phyloP scores from a whole-genome alignment of 2,888 invertebrate genomes.

The Carterocephalus palaemon region DNA sequence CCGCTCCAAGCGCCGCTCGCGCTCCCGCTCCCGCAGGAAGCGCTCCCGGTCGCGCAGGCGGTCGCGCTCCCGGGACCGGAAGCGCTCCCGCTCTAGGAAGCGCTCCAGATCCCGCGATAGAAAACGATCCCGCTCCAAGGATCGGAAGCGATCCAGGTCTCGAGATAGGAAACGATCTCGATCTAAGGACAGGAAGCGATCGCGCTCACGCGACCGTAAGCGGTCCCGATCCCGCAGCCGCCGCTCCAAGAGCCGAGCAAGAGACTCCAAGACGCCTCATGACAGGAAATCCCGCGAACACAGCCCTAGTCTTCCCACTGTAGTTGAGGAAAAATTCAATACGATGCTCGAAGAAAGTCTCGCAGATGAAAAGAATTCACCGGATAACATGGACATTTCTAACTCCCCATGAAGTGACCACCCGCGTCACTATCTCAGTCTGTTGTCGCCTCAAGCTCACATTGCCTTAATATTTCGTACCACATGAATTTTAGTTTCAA shows the following conservation, averaged over 20 bases:
- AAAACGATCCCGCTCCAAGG: slow-evolving; percentile 77
- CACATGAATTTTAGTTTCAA: slow-evolving; percentile 18
- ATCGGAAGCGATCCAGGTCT: slow-evolving; percentile 68
- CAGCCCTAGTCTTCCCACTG: slow-evolving; percentile 50
- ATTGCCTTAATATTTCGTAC: slow-evolving; percentile 23
- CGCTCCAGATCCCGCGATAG: slow-evolving; percentile 78
- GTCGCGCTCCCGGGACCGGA: slow-evolving; percentile 65
- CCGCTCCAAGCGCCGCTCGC: slow-evolving; percentile 80
- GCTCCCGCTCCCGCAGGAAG: slow-evolving; percentile 74
- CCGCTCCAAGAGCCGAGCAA: slow-evolving; percentile 64
- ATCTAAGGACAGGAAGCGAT: slow-evolving; percentile 66
- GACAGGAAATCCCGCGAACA: slow-evolving; percentile 61
- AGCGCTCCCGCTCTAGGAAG: slow-evolving; percentile 69
- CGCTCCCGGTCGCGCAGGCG: slow-evolving; percentile 68
- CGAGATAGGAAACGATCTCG: slow-evolving; percentile 70
- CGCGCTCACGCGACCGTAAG: slow-evolving; percentile 67
- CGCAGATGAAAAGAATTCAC: slow-evolving; percentile 78
- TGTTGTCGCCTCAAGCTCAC: slow-evolving; percentile 4
- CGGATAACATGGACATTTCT: slow-evolving; percentile 89
- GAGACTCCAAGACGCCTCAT: slow-evolving; percentile 65
- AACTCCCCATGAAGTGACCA: slow-evolving; percentile 81
- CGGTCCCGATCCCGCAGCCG: slow-evolving; percentile 64
- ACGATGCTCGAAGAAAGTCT: slow-evolving; percentile 36
- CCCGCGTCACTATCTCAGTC: slow-evolving; percentile 9
- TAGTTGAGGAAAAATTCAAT: slow-evolving; percentile 50